These are phyloP conservation scores for Zaprionus taronus DNA, from an alignment of 1,140 invertebrate species.

Conservation along the genomic window DNA sequence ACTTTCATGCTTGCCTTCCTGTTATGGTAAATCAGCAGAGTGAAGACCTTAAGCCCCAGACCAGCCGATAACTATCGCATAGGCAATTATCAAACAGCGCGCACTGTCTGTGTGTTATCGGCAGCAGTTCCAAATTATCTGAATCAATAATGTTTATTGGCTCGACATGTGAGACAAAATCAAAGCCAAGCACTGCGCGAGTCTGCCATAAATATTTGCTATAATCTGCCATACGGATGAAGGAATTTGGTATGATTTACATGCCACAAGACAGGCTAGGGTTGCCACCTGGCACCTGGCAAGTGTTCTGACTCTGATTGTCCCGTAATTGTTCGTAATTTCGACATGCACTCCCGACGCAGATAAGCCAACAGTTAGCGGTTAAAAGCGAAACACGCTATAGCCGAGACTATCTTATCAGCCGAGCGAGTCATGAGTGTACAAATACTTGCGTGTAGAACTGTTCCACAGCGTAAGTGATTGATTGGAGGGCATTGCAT, in stretches of 20 bases:
- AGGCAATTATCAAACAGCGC: constrained; percentile 32
- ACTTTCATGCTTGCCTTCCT: constrained; percentile 24
- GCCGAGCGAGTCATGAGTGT: neutral
- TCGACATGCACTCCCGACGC: constrained; percentile 35
- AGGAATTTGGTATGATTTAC: constrained; percentile 23
- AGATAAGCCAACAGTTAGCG: constrained; percentile 47
- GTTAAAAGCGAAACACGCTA: constrained; percentile 33
- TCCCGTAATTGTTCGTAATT: constrained; percentile 72
- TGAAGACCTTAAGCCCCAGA: constrained; percentile 19
- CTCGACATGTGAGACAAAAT: constrained; percentile 55
- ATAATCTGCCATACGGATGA: constrained; percentile 54
- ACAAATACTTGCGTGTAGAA: constrained; percentile 14
- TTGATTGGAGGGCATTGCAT: constrained; percentile 25
- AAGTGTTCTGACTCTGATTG: constrained; percentile 52
- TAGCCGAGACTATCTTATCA: constrained; percentile 60
- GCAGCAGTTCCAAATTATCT: constrained; percentile 25
- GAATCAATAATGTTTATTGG: constrained; percentile 71
- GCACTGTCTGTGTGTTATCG: constrained; percentile 45
- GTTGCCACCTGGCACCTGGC: neutral
- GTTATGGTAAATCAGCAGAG: constrained; percentile 43
- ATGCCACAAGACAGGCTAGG: constrained; percentile 22
- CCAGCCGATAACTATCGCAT: constrained; percentile 45
- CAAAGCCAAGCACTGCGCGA: constrained; percentile 31
- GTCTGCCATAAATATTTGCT: constrained; percentile 54
- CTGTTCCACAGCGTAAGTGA: constrained; percentile 11